Evolutionary conservation across 2,113 vertebrate species (phyloP).

Genomic region (Notiomystis cincta): DNA sequence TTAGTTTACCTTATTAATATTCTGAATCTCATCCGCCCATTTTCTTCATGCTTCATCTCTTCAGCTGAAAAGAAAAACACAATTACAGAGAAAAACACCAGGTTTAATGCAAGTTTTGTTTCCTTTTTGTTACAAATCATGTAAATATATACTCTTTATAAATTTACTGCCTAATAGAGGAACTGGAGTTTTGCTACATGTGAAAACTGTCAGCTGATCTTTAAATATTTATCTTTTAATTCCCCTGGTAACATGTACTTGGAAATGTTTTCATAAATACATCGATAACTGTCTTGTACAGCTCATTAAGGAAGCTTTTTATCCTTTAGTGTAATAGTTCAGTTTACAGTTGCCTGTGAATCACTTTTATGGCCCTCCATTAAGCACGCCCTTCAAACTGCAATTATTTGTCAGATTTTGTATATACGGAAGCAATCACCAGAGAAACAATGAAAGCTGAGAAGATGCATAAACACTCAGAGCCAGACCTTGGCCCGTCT

Average conservation of each 20-base stretch:
- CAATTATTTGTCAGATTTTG: slow-evolving; percentile 62
- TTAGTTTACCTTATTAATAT: slow-evolving; percentile 21
- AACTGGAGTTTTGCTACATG: neutral
- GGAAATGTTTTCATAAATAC: slow-evolving; percentile 70
- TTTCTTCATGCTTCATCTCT: slow-evolving; percentile 23
- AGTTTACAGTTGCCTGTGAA: slow-evolving; percentile 62
- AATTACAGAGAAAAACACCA: neutral
- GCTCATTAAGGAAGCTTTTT: slow-evolving; percentile 71
- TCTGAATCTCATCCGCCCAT: neutral
- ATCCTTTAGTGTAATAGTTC: slow-evolving; percentile 65
- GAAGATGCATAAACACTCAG: slow-evolving; percentile 19
- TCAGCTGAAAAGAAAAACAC: neutral
- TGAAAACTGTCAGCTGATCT: slow-evolving; percentile 20
- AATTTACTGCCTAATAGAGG: neutral
- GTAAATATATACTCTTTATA: neutral
- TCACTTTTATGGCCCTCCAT: slow-evolving; percentile 67
- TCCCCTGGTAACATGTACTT: slow-evolving; percentile 58
- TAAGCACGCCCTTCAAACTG: slow-evolving; percentile 64
- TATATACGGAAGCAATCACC: slow-evolving; percentile 39
- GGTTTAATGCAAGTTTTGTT: neutral
- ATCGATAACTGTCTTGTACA: slow-evolving; percentile 71
- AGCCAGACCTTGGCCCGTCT: neutral
- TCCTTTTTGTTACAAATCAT: neutral
- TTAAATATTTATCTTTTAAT: slow-evolving; percentile 69
- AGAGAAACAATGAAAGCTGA: slow-evolving; percentile 35